These are phyloP conservation scores for Marisa cornuarietis DNA, from an alignment of 1,140 invertebrate species.

Conservation along the genomic window DNA sequence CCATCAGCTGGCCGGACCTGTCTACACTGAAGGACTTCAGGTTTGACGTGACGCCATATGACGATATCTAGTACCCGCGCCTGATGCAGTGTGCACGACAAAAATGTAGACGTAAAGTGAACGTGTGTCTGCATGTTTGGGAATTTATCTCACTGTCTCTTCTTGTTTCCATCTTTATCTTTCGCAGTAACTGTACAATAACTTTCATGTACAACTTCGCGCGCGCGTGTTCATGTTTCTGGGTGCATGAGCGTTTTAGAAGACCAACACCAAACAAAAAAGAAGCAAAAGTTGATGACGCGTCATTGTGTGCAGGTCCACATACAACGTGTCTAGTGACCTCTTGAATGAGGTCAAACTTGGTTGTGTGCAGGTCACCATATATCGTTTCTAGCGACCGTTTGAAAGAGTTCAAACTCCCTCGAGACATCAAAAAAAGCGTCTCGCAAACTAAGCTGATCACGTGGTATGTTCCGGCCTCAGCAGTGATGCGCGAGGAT, in stretches of 20 bases:
- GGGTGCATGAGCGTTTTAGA: not conserved
- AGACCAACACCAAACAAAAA: no score
- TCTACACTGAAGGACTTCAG: no score
- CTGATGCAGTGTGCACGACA: no score
- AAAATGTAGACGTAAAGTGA: not conserved
- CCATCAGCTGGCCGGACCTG: no score
- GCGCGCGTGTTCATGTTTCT: not conserved
- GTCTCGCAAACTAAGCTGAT: conserved; percentile 15
- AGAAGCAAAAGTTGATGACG: no score
- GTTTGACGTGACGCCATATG: no score
- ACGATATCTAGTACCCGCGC: no score
- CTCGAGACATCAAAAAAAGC: conserved; percentile 12
- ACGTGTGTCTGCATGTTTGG: not conserved
- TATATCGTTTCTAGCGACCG: not conserved
- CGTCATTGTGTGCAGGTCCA: not conserved
- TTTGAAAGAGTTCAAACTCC: not conserved
- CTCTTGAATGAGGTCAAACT: no score
- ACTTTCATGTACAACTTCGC: not conserved
- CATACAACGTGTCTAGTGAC: not conserved
- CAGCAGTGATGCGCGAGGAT: conserved; percentile 14
- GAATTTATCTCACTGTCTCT: not conserved
- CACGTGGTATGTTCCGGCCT: conserved; percentile 21
- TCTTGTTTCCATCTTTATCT: not conserved
- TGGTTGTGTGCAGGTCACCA: conserved; percentile 6
- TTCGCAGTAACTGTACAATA: not conserved